Base-by-base conservation (phyloP, 2,113 vertebrate species). In the Cheilinus undulatus region DNA sequence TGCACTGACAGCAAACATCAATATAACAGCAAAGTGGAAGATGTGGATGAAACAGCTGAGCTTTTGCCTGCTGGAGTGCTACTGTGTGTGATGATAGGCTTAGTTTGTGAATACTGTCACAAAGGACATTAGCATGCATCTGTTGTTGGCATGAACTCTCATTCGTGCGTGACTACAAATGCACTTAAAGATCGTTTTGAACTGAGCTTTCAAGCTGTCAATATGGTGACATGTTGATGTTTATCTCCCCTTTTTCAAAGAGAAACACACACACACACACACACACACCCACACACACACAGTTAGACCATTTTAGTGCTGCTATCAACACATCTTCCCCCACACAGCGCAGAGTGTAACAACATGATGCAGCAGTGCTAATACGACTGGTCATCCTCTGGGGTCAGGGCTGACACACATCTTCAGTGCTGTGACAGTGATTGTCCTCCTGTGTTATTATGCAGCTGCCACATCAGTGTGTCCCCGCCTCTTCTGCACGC, bases 371-470 rank as follows among this genome's bases (percentile, higher is more conserved):
- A 43, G 56, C 50, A 56, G 28, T 64, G 61, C 72, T 90, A 89
- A 91, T 89, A 78, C 36, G 8, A 81, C 43, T 74, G 86, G 83
- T 84, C 86, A 83, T 85, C 78, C 82, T 84, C 53, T 20, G 56
- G 50, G 85, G 83, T 85, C 83, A 79, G 68, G 63, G 70, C 73
- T 82, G 85, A 86, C 77, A 86, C 81, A 69, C 75, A 61, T 82
- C 80, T 87, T 63, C 80, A 32, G 68, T 61, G n/a, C 51, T 60
- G 60, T 88, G 88, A 87, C 83, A 90, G 69, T 86, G 84, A 90
- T 87, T 85, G 86, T 79, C 83, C 72, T 65, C 27, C 80, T 84
- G 88, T 78, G 69, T 64, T 67, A 82, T 84, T 80, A 66, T 67
- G 70, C 64, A 73, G 75, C 81, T 87, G 69, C 74, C 72, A 78